phyloP scores from a whole-genome alignment of 1,140 invertebrate species.

The Trinorchestia longiramus region DNA sequence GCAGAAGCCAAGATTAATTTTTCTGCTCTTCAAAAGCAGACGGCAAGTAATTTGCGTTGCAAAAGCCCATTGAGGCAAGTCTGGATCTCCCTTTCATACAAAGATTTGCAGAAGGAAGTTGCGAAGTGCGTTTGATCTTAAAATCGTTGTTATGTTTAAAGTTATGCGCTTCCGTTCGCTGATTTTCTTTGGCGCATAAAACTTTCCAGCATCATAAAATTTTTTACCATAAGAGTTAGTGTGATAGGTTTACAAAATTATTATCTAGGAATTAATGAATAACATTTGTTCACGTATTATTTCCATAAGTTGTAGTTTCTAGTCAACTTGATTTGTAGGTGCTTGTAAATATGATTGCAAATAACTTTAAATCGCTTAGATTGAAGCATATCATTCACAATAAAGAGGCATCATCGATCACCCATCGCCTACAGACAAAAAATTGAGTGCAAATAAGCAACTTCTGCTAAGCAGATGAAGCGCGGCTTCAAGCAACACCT shows the following conservation, averaged over 20 bases:
- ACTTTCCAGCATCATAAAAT: not conserved
- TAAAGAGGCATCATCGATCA: no score
- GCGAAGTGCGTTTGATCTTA: not conserved
- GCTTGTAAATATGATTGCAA: no score
- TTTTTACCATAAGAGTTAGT: not conserved
- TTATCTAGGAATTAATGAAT: not conserved
- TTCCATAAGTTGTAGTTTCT: no score
- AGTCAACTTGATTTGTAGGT: no score
- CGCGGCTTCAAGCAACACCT: no score
- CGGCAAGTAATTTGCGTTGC: not conserved
- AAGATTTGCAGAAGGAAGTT: not conserved
- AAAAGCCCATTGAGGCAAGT: conserved; percentile 9
- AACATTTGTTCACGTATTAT: not conserved
- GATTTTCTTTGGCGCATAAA: not conserved
- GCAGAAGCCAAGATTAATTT: conserved; percentile 43
- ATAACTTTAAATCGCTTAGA: no score
- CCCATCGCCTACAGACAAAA: no score
- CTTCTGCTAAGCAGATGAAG: no score
- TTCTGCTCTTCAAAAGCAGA: not conserved
- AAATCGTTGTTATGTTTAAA: not conserved
- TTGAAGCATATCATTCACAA: no score
- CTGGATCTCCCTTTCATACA: not conserved
- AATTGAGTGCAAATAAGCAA: no score
- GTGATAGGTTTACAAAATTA: not conserved
- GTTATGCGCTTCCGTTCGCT: not conserved